Percentiles rank a stretch among this genome's conserved stretches.
Evolutionary conservation across 1,140 invertebrate species (phyloP).

Genomic region (Drosophila murphyi): DNA sequence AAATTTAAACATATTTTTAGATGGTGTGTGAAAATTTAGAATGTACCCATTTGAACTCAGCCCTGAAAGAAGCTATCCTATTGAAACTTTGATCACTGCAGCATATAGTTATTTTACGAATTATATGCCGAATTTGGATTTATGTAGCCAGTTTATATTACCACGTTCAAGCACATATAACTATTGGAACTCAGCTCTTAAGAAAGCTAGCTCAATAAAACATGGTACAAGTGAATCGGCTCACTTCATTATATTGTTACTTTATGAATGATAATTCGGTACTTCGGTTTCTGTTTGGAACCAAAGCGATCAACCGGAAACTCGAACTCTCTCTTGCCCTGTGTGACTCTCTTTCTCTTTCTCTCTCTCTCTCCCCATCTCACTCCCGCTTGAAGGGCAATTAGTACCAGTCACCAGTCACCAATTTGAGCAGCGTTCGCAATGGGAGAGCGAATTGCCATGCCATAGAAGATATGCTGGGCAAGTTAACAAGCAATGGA

Average conservation of each 20-base stretch:
- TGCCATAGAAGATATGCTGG: conserved; percentile 60
- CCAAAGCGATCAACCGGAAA: conserved; percentile 36
- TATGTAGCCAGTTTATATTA: too few relatives aligned
- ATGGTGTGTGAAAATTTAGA: too few relatives aligned
- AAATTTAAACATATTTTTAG: conserved; percentile 17
- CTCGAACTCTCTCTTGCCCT: conserved; percentile 39
- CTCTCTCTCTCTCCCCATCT: not conserved
- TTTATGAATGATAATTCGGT: too few relatives aligned
- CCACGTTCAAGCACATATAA: too few relatives aligned
- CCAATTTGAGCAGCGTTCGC: conserved; percentile 38
- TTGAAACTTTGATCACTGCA: not conserved
- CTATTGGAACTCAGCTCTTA: too few relatives aligned
- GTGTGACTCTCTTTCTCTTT: not conserved
- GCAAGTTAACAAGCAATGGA: conserved; percentile 64
- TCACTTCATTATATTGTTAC: too few relatives aligned
- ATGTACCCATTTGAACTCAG: not conserved
- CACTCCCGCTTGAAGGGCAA: conserved; percentile 52
- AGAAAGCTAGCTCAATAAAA: too few relatives aligned
- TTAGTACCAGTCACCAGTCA: conserved; percentile 81
- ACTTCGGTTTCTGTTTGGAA: not conserved
- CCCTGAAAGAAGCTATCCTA: not conserved
- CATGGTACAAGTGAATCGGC: too few relatives aligned
- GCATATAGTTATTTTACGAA: too few relatives aligned
- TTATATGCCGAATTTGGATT: too few relatives aligned
- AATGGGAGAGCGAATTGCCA: conserved; percentile 14